A percentile compares a stretch with the other conserved stretches of the same genome.
Evolutionary conservation across 1,140 invertebrate species (phyloP).

Genomic region (Zaprionus ghesquierei): DNA sequence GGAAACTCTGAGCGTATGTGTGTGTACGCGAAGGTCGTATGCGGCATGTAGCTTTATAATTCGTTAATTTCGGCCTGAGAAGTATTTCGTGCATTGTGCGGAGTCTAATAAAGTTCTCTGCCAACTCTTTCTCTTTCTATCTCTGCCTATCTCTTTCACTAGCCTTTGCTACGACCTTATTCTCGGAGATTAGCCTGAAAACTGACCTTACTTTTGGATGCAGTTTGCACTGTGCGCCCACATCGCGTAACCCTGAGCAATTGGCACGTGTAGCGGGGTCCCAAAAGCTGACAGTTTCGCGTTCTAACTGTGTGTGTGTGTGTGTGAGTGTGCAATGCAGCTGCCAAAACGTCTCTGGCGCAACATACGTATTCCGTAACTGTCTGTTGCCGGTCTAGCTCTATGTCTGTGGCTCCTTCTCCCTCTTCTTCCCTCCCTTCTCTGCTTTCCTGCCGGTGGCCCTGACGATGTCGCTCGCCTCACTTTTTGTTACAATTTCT

Average conservation of each 20-base stretch:
- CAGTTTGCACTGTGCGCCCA: neutral
- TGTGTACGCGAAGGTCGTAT: neutral
- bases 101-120: neutral
- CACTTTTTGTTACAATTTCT: slow-evolving; percentile 68
- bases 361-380: slow-evolving; percentile 25
- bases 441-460: slow-evolving; percentile 34
- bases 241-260: slow-evolving; percentile 14
- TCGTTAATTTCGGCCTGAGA: neutral
- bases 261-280: slow-evolving; percentile 40
- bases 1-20: neutral
- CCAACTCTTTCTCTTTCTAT: neutral
- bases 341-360: slow-evolving; percentile 35
- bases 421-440: neutral
- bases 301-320: neutral
- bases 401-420: neutral
- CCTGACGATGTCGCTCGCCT: slow-evolving; percentile 56
- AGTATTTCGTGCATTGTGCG: neutral
- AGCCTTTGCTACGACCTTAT: neutral
- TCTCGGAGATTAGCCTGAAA: neutral
- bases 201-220: neutral
- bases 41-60: neutral
- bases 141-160: neutral
- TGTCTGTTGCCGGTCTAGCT: slow-evolving; percentile 47
- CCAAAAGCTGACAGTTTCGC: slow-evolving; percentile 11
- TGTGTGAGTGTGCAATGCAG: slow-evolving; percentile 34